These are phyloP conservation scores for Ceyx margarethae DNA, from an alignment of 2,113 vertebrate species.

Conservation along the genomic window DNA sequence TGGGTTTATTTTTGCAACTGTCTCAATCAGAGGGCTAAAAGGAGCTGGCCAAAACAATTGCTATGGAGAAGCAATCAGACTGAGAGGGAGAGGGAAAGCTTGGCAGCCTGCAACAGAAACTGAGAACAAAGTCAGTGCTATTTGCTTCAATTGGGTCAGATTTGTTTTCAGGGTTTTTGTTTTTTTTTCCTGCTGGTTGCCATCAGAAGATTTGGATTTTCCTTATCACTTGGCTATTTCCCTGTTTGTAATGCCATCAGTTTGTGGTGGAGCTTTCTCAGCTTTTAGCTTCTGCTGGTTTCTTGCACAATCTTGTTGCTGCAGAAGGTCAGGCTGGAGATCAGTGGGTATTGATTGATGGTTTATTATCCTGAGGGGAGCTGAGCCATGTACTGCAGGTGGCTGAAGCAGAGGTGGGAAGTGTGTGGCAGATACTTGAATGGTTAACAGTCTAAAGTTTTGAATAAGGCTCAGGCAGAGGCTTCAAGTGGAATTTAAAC, in stretches of 20 bases:
- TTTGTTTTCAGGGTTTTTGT: constrained; percentile 43
- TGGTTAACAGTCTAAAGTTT: not conserved
- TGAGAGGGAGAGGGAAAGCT: constrained; percentile 11
- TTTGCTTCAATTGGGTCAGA: constrained; percentile 34
- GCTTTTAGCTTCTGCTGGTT: not conserved
- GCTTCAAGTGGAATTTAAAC: not conserved
- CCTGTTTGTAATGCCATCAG: not conserved
- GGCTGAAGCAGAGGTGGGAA: not conserved
- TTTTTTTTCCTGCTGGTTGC: not conserved
- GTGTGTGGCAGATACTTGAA: not conserved
- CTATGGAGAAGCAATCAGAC: constrained; percentile 54
- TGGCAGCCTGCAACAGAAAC: constrained; percentile 20
- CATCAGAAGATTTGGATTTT: constrained; percentile 1
- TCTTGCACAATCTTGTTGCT: not conserved
- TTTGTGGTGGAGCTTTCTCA: not conserved
- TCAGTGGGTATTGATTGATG: not conserved
- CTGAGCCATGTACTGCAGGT: not conserved
- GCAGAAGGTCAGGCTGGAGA: not conserved
- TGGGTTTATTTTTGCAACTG: not conserved
- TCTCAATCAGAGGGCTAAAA: not conserved
- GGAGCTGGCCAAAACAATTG: constrained; percentile 38
- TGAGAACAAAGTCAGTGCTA: constrained; percentile 18
- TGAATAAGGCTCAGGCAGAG: not conserved
- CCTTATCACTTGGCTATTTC: not conserved
- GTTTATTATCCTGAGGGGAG: not conserved